phyloP scores from a whole-genome alignment of 1,140 invertebrate species.

The Acromyrmex echinatior region DNA sequence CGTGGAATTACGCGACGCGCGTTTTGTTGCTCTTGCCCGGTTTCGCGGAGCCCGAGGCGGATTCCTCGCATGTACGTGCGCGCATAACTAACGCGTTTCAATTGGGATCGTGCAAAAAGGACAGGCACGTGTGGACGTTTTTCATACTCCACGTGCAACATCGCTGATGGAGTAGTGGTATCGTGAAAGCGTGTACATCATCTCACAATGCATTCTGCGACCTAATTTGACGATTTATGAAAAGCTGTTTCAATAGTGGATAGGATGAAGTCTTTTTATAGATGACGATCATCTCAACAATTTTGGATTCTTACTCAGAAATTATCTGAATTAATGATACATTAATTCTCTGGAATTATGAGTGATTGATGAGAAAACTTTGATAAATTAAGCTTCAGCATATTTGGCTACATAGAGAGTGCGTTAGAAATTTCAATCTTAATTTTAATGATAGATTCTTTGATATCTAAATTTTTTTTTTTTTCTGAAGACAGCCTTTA shows the following conservation, averaged over 20 bases:
- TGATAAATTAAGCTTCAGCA: not conserved
- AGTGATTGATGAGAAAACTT: not conserved
- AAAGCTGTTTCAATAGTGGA: not conserved
- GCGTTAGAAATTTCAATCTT: not conserved
- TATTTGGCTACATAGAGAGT: not conserved
- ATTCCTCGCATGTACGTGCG: conserved; percentile 6
- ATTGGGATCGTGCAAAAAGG: conserved; percentile 29
- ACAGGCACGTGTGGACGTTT: conserved; percentile 26
- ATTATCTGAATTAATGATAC: not conserved
- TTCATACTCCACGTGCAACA: conserved; percentile 31
- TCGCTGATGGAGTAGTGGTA: not conserved
- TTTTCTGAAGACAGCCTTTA: not conserved
- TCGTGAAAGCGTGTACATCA: not conserved
- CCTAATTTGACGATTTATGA: conserved; percentile 30
- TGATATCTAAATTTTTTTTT: not conserved
- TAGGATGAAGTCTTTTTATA: not conserved
- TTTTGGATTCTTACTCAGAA: not conserved
- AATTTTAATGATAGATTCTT: not conserved
- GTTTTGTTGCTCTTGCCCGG: conserved; percentile 66
- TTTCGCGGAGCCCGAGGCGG: conserved; percentile 29
- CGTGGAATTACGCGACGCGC: conserved; percentile 71
- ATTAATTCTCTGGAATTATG: not conserved
- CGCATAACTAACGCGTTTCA: conserved; percentile 57
- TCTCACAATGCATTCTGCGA: not conserved
- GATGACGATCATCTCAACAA: not conserved